Percentiles rank a stretch among this genome's conserved stretches.
Evolutionary conservation across 2,888 invertebrate species (phyloP).

Genomic region (Protodeltote pygarga): DNA sequence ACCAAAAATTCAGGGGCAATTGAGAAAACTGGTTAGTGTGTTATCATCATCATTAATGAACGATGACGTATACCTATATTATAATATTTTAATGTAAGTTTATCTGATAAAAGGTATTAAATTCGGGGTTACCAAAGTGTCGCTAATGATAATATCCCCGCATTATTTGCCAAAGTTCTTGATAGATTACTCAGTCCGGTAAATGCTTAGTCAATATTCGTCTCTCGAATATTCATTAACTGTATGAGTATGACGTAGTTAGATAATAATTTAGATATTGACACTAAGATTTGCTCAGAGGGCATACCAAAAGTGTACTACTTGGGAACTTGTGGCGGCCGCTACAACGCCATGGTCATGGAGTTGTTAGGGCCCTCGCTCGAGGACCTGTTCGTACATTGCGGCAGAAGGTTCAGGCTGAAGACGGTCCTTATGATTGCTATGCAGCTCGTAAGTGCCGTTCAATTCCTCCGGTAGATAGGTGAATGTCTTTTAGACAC

Average conservation of each 20-base stretch:
- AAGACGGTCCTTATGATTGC: constrained; percentile 99
- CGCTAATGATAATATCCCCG: neutral
- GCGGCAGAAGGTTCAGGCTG: constrained; percentile 98
- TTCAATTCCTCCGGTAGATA: constrained; percentile 55
- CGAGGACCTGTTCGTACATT: constrained; percentile 99
- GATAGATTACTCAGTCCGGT: neutral
- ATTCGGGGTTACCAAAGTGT: neutral
- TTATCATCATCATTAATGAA: neutral
- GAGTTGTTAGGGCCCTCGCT: constrained; percentile 99
- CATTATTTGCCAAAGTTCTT: neutral
- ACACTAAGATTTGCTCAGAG: constrained; percentile 88
- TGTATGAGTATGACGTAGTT: constrained; percentile 25
- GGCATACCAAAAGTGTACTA: constrained; percentile 99
- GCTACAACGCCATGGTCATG: constrained; percentile 99
- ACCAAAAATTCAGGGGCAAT: constrained; percentile 3
- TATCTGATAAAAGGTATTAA: neutral
- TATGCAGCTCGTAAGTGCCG: constrained; percentile 95
- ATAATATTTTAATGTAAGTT: neutral
- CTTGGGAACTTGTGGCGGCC: constrained; percentile 99
- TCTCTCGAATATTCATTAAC: constrained; percentile 2
- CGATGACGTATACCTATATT: neutral
- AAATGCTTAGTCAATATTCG: neutral
- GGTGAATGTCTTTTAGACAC: constrained; percentile 61
- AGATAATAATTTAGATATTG: constrained; percentile 39
- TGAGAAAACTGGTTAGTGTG: neutral